Base-by-base conservation (phyloP, 2,113 vertebrate genomes). In the Euleptes europaea region DNA sequence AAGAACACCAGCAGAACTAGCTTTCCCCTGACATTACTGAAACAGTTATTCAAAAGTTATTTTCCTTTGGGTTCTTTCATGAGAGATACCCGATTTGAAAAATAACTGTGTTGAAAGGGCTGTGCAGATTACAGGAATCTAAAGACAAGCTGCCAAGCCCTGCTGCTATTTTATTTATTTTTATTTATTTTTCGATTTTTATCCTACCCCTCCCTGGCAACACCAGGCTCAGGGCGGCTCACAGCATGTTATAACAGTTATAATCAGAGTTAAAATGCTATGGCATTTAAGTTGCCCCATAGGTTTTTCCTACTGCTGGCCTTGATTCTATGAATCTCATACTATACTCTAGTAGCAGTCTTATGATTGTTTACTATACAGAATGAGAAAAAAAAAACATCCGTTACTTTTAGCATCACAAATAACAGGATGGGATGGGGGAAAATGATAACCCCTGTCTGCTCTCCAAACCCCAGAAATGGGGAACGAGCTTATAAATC, bases 61-160 rank as follows among this genome's bases (percentile, higher is more conserved):
- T 72, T 31, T 60, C 80, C 69, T 72, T 82, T 72, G 80, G 78
- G 33, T 35, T 82, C 35, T 82, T 60, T 73, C 80, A 57, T 19
- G 44, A 70, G 33, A 70, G n/a, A 70, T 70, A 81, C 66, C 79
- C 51, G 66, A 12, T 44, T 47, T 82, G 49, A 42, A 81, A 81
- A 63, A 57, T 63, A 40, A 63, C 31, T 60, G 28, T 47, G 33
- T 74, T 82, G 54, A 73, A 83, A 63, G 70, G 28, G 10, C 51
- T 57, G 31, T 9, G 14, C 33, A 44, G 23, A 81, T 33, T 70
- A n/a, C 47, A 71, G n/a, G 38, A 71, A 54, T 8, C 26, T 11
- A 38, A n/a, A 38, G 70, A 49, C n/a, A 33, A 49, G 31, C 31
- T 33, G 33, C 0, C 23, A 33, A 40, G 7, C 57, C 26, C 38